Conservation (phyloP, 2,113 vertebrate species). For the Pomatostomus ruficeps region DNA sequence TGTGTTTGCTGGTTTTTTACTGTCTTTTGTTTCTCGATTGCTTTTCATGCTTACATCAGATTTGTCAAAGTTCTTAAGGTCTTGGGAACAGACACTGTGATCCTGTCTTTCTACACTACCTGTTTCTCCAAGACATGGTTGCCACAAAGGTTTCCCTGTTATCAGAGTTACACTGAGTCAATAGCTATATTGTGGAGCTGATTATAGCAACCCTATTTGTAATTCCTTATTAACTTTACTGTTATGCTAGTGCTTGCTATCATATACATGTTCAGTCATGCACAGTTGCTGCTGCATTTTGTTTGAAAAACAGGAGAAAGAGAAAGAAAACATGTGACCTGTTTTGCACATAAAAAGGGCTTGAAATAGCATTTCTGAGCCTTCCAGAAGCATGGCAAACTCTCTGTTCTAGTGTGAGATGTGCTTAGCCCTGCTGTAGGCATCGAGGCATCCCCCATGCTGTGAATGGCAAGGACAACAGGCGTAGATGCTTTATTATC, state of each 20-base stretch:
- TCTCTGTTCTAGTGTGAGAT: neutral
- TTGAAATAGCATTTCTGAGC: neutral
- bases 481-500: neutral
- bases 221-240: neutral
- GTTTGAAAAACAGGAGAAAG: neutral
- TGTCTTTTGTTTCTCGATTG: neutral
- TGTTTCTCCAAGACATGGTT: neutral
- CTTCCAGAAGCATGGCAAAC: neutral
- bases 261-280: neutral
- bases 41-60: neutral
- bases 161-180: neutral
- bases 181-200: neutral
- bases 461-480: neutral
- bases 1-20: neutral
- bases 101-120: neutral
- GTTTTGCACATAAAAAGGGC: neutral
- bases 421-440: neutral
- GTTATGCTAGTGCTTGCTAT: neutral
- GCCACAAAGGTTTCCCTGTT: neutral
- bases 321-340: neutral
- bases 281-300: neutral
- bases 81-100: neutral
- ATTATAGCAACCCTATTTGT: neutral
- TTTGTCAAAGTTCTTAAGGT: neutral
- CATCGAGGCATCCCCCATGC: rapidly evolving